Conservation (phyloP, 2,797 vertebrate genomes). For the Crotalus adamanteus region DNA sequence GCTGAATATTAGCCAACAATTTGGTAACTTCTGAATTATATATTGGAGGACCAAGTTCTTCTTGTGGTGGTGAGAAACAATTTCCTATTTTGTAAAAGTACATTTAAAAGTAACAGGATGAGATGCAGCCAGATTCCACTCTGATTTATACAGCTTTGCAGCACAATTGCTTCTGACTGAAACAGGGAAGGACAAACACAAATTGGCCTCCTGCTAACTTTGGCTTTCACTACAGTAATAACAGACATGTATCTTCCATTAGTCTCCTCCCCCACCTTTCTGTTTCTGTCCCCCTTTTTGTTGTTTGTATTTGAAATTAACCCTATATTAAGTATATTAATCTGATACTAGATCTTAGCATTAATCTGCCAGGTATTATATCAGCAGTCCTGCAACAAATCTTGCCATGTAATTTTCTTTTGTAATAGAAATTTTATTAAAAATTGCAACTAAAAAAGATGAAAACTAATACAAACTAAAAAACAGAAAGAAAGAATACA, state of each 20-base stretch:
- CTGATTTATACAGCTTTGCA: slow-evolving; percentile 21
- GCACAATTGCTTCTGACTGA: rapidly evolving
- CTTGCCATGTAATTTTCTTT: slow-evolving; percentile 65
- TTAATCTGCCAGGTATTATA: slow-evolving; percentile 68
- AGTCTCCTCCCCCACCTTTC: slow-evolving; percentile 9
- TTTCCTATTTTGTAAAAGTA: slow-evolving; percentile 41
- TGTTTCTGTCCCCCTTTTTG: slow-evolving; percentile 14
- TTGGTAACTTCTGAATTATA: slow-evolving; percentile 65
- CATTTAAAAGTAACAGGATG: slow-evolving; percentile 44
- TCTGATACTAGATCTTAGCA: slow-evolving; percentile 31
- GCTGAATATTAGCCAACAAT: slow-evolving; percentile 49
- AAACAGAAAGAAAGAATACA: too few species aligned
- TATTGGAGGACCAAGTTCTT: slow-evolving; percentile 40
- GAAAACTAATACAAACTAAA: too few species aligned
- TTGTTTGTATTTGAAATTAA: slow-evolving; percentile 34
- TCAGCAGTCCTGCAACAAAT: slow-evolving; percentile 65
- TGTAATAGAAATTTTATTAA: background rate
- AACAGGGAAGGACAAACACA: background rate
- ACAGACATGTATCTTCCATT: slow-evolving; percentile 36
- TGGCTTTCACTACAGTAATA: slow-evolving; percentile 31
- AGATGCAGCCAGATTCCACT: slow-evolving; percentile 36
- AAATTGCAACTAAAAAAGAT: background rate
- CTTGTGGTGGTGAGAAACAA: slow-evolving; percentile 56
- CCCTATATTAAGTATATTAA: slow-evolving; percentile 60
- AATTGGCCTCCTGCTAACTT: slow-evolving; percentile 25